Percentiles rank a stretch among this genome's conserved stretches.
Conservation (phyloP, 92 coral and sea anemone species). For the Scolanthus callimorphus region DNA sequence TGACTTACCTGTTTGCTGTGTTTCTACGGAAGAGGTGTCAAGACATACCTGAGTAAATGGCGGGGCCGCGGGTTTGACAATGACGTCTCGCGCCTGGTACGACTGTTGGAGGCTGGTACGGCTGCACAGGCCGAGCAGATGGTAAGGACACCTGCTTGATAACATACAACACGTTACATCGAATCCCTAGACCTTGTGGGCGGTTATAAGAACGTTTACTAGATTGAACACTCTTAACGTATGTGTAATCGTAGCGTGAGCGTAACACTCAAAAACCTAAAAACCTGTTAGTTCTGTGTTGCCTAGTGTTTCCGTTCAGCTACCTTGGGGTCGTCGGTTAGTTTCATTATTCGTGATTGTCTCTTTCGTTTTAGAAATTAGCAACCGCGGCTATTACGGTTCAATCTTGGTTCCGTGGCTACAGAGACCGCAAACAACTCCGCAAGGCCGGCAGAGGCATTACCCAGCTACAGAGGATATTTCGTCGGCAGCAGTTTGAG, state of each 20-base stretch:
- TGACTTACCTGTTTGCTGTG: neutral
- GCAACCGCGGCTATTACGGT: slow-evolving; percentile 82
- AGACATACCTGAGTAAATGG: slow-evolving; percentile 95
- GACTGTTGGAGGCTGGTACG: slow-evolving; percentile 85
- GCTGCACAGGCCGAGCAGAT: slow-evolving; percentile 81
- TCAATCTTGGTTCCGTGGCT: slow-evolving; percentile 87
- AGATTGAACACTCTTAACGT: no score
- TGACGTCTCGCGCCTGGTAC: slow-evolving; percentile 72
- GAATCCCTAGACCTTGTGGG: no score
- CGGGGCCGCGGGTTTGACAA: slow-evolving; percentile 86
- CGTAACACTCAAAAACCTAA: no score
- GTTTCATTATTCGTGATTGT: neutral
- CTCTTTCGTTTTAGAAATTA: slow-evolving; percentile 44
- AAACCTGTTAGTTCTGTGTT: no score
- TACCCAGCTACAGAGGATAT: slow-evolving; percentile 70
- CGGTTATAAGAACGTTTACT: no score
- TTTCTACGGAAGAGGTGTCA: slow-evolving; percentile 63
- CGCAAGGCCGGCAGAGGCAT: slow-evolving; percentile 61
- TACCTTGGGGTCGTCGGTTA: no score
- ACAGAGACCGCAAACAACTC: slow-evolving; percentile 57
- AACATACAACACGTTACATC: no score
- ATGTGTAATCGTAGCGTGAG: no score
- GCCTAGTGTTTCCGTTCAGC: no score
- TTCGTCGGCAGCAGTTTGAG: slow-evolving; percentile 53
- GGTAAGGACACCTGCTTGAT: no score